These are phyloP conservation scores for Arnoldichthys spilopterus DNA, from an alignment of 2,797 vertebrate species.

Conservation along the genomic window DNA sequence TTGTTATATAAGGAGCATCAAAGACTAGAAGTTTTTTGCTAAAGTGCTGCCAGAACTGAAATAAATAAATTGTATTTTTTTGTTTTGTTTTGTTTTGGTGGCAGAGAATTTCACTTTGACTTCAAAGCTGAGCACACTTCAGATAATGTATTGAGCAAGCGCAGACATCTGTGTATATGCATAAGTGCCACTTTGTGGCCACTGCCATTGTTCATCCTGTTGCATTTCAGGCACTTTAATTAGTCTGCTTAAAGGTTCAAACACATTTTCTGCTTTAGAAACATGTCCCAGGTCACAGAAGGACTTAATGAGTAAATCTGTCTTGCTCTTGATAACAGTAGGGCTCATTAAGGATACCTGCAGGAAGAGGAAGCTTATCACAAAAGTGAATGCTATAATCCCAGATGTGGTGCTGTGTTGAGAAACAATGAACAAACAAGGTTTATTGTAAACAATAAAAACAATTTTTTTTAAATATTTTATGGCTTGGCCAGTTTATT, in stretches of 20 bases:
- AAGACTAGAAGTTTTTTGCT: neutral
- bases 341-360: neutral
- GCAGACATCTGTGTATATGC: neutral
- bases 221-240: no score
- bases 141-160: neutral
- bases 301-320: neutral
- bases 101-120: neutral
- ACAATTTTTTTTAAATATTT: neutral
- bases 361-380: no score
- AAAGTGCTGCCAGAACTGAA: neutral
- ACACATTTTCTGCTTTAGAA: neutral
- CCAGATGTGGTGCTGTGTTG: neutral
- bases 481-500: neutral
- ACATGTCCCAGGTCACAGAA: no score
- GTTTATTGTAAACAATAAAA: neutral
- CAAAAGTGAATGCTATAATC: neutral
- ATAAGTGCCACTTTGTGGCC: slow-evolving; percentile 1
- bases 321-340: neutral
- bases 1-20: neutral
- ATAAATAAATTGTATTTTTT: neutral
- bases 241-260: neutral
- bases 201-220: neutral
- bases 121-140: neutral
- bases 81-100: neutral
- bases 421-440: no score